Evolutionary conservation across 2,113 vertebrate genomes (phyloP), one percentile per base, ranked within the genome.

Genomic region (Phaethon lepturus): DNA sequence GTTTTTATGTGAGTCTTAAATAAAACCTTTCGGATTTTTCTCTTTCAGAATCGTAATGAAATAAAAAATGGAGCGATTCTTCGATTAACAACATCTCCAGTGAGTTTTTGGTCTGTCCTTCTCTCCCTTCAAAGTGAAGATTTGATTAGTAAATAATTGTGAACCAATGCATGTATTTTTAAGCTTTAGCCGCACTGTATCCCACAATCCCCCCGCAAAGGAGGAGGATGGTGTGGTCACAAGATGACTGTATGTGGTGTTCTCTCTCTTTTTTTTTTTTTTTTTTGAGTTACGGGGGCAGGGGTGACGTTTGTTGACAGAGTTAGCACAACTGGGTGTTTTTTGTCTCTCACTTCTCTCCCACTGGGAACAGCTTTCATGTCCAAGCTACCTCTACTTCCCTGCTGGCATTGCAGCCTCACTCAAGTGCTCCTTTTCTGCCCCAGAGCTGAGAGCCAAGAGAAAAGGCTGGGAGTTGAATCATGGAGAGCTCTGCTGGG

Each of bases 21-120:
- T 66, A 72, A 95, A 75, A 45, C 60, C 10, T 94, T 91, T 87
- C 78, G 74, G 3, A 62, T 86, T 96, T 93, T 98, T 97, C 79
- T 94, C 97, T 97, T 97, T 91, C 98, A 99, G 99, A 99, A 99
- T 97, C 99, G 99, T 90, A 99, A 99, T 89, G 99, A 99, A 97
- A 99, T 99, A 85, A 99, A 99, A 98, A 99, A 99, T 10, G 99
- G 99, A 95, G 98, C 99, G 2, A 99, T 99, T 76, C 99, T 99
- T 91, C 99, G 99, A 81, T 91, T 99, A 97, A 99, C 99, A 87
- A 99, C 98, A 11, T 99, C 99, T 91, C 99, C 99, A 67, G 99
- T 99, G 98, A 99, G 99, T 99, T 67, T 58, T 16, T 50, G 23
- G 87, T 95, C 49, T 73, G 11, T 80, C 90, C n/a, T 58, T 38